These are phyloP conservation scores for Lutraria rhynchaena DNA, from an alignment of 1,140 invertebrate species.

Conservation along the genomic window DNA sequence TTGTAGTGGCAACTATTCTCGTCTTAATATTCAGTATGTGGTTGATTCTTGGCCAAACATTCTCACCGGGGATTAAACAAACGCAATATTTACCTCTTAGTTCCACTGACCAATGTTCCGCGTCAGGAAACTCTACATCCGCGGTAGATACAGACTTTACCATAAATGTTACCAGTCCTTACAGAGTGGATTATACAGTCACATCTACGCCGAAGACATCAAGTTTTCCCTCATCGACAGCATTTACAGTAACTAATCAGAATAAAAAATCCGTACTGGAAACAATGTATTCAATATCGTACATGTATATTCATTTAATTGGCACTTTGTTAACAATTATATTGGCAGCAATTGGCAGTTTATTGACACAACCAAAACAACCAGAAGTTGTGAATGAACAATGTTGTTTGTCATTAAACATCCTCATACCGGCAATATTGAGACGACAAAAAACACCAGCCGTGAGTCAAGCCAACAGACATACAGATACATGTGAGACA, in stretches of 20 bases:
- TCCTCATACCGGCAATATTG: too few relatives aligned
- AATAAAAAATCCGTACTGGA: neutral
- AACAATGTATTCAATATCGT: conserved; percentile 7
- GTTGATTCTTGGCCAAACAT: conserved; percentile 8
- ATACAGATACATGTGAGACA: too few relatives aligned
- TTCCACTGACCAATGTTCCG: neutral
- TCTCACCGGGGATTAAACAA: neutral
- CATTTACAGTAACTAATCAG: neutral
- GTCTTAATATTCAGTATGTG: neutral
- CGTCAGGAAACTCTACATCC: neutral
- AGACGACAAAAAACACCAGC: too few relatives aligned
- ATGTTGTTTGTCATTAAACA: too few relatives aligned
- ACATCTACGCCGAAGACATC: neutral
- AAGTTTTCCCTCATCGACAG: neutral
- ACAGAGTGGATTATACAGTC: neutral
- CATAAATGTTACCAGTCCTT: neutral
- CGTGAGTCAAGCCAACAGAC: too few relatives aligned
- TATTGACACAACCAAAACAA: neutral
- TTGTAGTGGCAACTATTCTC: neutral
- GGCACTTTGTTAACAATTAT: neutral
- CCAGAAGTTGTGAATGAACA: too few relatives aligned
- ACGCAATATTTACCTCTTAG: conserved; percentile 5
- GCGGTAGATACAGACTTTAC: neutral
- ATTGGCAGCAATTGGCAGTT: neutral
- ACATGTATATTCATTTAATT: conserved; percentile 21